These are phyloP conservation scores for Rhagonycha fulva DNA, from an alignment of 2,888 invertebrate genomes.

Conservation along the genomic window DNA sequence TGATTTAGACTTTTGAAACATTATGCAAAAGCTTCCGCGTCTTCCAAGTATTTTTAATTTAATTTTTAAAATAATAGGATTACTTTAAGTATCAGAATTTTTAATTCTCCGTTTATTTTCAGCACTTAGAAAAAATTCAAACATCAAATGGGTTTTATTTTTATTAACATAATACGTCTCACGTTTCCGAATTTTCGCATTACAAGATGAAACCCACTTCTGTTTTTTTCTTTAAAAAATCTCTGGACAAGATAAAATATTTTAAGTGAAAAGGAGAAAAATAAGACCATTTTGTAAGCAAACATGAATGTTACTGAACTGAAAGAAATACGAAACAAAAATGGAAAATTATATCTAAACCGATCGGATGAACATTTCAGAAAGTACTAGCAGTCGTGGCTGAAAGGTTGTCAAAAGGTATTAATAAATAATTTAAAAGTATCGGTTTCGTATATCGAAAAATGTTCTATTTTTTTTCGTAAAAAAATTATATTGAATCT, in stretches of 20 bases:
- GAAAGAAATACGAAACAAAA: not conserved
- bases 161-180: not conserved
- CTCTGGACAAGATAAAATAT: not conserved
- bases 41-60: slow-evolving; percentile 4
- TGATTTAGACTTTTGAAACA: slow-evolving; percentile 6
- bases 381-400: not conserved
- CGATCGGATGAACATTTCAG: not conserved
- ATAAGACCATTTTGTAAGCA: not conserved
- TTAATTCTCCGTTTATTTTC: not conserved
- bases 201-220: not conserved
- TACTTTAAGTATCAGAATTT: not conserved
- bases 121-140: not conserved
- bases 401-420: not conserved
- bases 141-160: not conserved
- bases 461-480: not conserved
- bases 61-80: slow-evolving; percentile 2
- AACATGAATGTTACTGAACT: not conserved
- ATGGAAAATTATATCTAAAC: not conserved
- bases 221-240: not conserved
- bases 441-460: not conserved
- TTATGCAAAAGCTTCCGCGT: slow-evolving; percentile 3
- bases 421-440: not conserved
- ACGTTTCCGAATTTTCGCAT: not conserved
- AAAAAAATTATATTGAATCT: not conserved
- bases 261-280: not conserved